These are phyloP conservation scores for Dromiciops gliroides DNA, from an alignment of 2,113 vertebrate species.

Conservation along the genomic window DNA sequence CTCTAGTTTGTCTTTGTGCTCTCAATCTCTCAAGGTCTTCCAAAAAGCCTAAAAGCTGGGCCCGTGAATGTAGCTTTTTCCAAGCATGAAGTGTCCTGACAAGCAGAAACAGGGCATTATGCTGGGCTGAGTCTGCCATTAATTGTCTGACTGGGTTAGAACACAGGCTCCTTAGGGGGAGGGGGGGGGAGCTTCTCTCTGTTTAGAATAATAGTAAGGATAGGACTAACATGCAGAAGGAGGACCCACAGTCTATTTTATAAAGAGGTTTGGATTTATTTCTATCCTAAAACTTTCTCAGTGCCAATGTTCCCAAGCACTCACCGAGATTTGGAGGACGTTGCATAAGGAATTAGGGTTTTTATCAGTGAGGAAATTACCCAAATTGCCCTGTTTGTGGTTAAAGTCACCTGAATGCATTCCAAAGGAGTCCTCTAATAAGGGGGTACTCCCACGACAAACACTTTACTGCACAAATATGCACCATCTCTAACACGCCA, in stretches of 20 bases:
- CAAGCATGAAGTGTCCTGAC: background rate
- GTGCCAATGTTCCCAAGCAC: conserved; percentile 22
- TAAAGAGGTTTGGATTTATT: conserved; percentile 21
- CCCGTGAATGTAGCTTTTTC: background rate
- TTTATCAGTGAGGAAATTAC: conserved; percentile 59
- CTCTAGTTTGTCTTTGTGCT: conserved; percentile 42
- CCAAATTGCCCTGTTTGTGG: conserved; percentile 58
- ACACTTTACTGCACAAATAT: conserved; percentile 59
- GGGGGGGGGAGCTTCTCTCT: conserved; percentile 10
- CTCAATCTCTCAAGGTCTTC: conserved; percentile 1
- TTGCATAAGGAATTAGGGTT: conserved; percentile 48
- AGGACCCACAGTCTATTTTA: conserved; percentile 26
- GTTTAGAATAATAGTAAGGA: conserved; percentile 6
- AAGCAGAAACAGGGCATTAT: background rate
- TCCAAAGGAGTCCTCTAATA: conserved; percentile 62
- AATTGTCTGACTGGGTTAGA: background rate
- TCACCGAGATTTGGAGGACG: conserved; percentile 5
- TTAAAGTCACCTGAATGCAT: conserved; percentile 53
- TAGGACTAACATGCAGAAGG: conserved; percentile 12
- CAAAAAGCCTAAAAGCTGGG: background rate
- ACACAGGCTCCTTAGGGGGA: background rate
- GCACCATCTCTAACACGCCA: conserved; percentile 49
- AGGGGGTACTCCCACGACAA: conserved; percentile 39
- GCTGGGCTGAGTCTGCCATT: background rate
- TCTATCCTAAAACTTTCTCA: conserved; percentile 29